A percentile compares a stretch with the other conserved stretches of the same genome.
These are phyloP conservation scores for Philaenus spumarius DNA, from an alignment of 1,140 invertebrate species.

Conservation along the genomic window DNA sequence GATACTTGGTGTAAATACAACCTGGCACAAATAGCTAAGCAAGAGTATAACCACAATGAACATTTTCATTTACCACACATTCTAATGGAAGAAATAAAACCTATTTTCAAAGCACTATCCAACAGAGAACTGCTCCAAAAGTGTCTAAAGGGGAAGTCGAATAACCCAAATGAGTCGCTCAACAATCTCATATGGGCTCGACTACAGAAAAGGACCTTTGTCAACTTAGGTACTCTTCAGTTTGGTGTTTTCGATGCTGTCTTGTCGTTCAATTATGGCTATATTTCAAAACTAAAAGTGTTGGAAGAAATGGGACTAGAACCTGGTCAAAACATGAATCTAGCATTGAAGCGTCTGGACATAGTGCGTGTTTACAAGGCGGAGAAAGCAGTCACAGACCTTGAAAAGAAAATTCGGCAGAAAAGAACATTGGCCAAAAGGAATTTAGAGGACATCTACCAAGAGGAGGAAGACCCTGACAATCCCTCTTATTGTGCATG, in stretches of 20 bases:
- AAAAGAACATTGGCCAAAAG: not conserved
- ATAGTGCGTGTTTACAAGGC: slow-evolving; percentile 2
- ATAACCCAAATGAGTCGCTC: slow-evolving; percentile 17
- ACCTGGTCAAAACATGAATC: slow-evolving; percentile 1
- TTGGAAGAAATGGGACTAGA: not conserved
- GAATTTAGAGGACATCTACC: not conserved
- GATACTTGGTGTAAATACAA: slow-evolving; percentile 35
- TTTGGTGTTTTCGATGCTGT: slow-evolving; percentile 15
- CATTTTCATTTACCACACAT: slow-evolving; percentile 5
- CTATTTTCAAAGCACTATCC: slow-evolving; percentile 19
- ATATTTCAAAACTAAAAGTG: slow-evolving; percentile 4
- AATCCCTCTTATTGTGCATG: too few relatives aligned
- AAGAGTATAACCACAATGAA: slow-evolving; percentile 15
- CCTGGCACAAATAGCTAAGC: slow-evolving; percentile 23
- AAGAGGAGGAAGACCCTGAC: not conserved
- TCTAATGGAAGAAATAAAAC: slow-evolving; percentile 21
- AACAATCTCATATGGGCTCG: slow-evolving; percentile 19
- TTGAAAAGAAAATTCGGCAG: not conserved
- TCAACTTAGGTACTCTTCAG: not conserved
- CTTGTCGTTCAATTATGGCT: slow-evolving; percentile 5
- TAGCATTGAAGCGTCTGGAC: not conserved
- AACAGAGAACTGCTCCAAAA: slow-evolving; percentile 19
- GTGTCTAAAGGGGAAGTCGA: slow-evolving; percentile 18
- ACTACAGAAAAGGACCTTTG: slow-evolving; percentile 16
- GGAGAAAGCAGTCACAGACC: not conserved